Conservation (phyloP, 1,140 invertebrate species). For the Triops longicaudatus region DNA sequence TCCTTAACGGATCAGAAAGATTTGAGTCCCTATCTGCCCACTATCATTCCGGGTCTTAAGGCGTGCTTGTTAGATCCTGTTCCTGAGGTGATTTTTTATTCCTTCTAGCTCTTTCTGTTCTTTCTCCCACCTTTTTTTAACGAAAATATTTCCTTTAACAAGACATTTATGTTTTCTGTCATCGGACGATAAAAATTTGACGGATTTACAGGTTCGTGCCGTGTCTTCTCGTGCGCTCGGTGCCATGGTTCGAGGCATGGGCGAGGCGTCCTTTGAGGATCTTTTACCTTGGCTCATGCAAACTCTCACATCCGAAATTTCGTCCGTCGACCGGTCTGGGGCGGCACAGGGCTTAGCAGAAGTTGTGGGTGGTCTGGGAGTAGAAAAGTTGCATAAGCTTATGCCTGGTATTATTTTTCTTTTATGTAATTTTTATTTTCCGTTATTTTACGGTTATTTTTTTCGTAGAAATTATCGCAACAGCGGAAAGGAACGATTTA, state of each 20-base stretch:
- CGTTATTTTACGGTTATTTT: neutral
- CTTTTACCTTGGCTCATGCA: constrained; percentile 96
- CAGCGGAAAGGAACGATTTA: constrained; percentile 87
- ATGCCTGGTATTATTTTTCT: constrained; percentile 61
- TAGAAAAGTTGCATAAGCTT: constrained; percentile 86
- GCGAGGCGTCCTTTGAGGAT: constrained; percentile 89
- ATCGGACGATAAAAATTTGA: neutral
- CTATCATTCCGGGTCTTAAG: constrained; percentile 93
- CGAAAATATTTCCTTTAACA: neutral
- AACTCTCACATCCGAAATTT: constrained; percentile 90
- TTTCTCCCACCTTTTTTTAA: neutral
- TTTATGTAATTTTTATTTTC: neutral
- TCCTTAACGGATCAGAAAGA: constrained; percentile 98
- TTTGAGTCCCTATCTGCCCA: constrained; percentile 89
- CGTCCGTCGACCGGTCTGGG: constrained; percentile 91
- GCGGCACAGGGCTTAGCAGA: constrained; percentile 94
- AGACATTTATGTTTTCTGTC: neutral
- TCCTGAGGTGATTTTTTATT: constrained; percentile 62
- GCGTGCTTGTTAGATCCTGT: constrained; percentile 94
- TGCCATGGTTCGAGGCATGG: constrained; percentile 95
- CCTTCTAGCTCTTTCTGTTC: constrained; percentile 23
- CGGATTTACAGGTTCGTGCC: constrained; percentile 54
- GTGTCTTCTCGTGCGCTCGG: constrained; percentile 90
- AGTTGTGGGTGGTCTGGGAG: constrained; percentile 91
- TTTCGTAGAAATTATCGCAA: constrained; percentile 77